Base-by-base conservation (phyloP, 2,113 vertebrate species). In the Martes martes region DNA sequence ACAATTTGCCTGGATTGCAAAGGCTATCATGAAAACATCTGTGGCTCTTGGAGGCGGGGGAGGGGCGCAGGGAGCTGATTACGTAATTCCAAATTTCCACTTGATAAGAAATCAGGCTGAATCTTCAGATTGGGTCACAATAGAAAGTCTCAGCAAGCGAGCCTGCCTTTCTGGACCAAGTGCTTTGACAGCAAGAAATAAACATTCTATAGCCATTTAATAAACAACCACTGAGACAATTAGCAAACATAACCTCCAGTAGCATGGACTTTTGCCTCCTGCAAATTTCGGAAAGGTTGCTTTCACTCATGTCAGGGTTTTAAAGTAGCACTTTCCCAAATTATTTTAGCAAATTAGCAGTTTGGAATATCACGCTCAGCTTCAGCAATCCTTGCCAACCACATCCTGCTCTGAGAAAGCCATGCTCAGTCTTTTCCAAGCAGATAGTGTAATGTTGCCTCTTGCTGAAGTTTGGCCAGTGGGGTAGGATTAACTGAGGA, bases 301-400 rank as follows among this genome's bases (percentile, higher is more conserved):
- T 79, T 95, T 94, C 67, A 11, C n/a, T 95, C n/a, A 18, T 23
- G 36, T 94, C 92, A 57, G 71, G 80, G 88, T 82, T 98, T 96
- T 90, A 94, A 96, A 97, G 97, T 82, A 97, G 94, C 95, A 95
- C 96, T 98, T 96, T 97, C 81, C 88, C 88, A 96, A 97, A 98
- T 96, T 96, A 91, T 94, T 91, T 78, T 90, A 80, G 93, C 94
- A 94, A 97, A 97, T 97, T 93, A 98, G 97, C 96, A 93, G 95
- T 95, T 97, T 98, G 93, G 81, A 96, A 47, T 89, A 87, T 79
- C 92, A 79, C 55, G 11, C 94, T 88, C 88, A 57, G 91, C 71
- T 82, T 92, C 23, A n/a, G 88, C 4, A 0, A 61, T 28, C 45
- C 78, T 85, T 95, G 97, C 97, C 97, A 98, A 89, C 80, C 57